These are phyloP conservation scores for Stomatorhinus walkeri DNA, from an alignment of 2,797 vertebrate species.

Conservation along the genomic window DNA sequence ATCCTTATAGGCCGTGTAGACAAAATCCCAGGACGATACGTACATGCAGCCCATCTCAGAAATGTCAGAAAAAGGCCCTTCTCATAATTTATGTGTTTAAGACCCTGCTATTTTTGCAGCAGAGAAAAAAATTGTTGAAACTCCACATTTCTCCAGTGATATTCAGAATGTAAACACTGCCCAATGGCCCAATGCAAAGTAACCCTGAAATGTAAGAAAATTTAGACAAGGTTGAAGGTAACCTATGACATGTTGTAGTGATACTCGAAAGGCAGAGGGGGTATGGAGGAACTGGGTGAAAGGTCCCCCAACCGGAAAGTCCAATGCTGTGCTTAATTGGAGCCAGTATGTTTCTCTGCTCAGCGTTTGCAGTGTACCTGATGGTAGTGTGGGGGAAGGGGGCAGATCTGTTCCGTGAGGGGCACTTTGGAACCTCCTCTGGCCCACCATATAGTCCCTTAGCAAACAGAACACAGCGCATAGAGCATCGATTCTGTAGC, in stretches of 20 bases:
- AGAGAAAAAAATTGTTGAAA: background rate
- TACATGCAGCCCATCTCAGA: background rate
- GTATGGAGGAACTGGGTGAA: background rate
- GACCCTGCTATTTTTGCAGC: background rate
- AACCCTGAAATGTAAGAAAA: background rate
- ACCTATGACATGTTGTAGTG: background rate
- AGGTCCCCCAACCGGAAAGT: background rate
- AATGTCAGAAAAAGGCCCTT: background rate
- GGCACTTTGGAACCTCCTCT: background rate
- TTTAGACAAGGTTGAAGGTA: background rate
- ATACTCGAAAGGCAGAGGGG: background rate
- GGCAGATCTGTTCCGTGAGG: background rate
- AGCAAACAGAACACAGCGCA: background rate
- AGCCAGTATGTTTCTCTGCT: background rate
- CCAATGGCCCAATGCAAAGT: background rate
- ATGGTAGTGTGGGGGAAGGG: background rate
- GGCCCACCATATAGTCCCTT: background rate
- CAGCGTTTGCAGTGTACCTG: background rate
- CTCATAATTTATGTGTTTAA: background rate
- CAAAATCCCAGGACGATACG: background rate
- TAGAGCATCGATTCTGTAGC: background rate
- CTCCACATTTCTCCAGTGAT: background rate
- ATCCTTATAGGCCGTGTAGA: background rate
- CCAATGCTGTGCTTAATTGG: background rate
- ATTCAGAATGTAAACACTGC: background rate